A percentile compares a stretch with the other conserved stretches of the same genome.
These are phyloP conservation scores for Lytechinus pictus DNA, from an alignment of 35 echinoderm and acorn worm species.

Conservation along the genomic window DNA sequence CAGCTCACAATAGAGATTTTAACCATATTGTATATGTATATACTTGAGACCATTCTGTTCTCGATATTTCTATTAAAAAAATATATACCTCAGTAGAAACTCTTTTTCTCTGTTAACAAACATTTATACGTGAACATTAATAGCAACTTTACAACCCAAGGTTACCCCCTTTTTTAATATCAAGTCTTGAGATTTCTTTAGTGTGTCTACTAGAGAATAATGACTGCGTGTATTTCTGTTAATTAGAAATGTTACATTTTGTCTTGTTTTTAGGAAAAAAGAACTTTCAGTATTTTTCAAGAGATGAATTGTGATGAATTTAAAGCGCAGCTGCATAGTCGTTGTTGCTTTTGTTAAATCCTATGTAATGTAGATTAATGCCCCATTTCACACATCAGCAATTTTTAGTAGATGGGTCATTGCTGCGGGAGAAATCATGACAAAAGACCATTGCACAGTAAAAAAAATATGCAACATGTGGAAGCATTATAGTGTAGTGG, in stretches of 20 bases:
- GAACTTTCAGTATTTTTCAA: not conserved
- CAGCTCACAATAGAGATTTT: not conserved
- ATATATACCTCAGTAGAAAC: not conserved
- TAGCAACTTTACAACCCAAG: not conserved
- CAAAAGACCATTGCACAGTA: too few species aligned
- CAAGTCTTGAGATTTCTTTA: not conserved
- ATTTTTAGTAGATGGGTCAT: too few species aligned
- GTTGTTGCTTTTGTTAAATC: not conserved
- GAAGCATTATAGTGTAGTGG: too few species aligned
- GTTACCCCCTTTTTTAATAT: not conserved
- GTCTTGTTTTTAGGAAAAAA: not conserved
- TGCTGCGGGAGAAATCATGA: too few species aligned
- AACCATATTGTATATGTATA: not conserved
- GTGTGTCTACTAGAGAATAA: not conserved
- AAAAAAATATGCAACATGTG: too few species aligned
- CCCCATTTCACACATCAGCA: too few species aligned
- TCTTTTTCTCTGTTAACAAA: conserved; percentile 2
- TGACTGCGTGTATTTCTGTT: not conserved
- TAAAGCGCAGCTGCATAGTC: not conserved
- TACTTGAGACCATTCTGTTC: not conserved
- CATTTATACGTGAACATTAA: not conserved
- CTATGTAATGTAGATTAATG: not conserved
- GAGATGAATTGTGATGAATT: not conserved
- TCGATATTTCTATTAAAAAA: not conserved
- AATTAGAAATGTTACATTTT: not conserved